Conservation (phyloP, 2,888 invertebrate species). For the Leucoma salicis region DNA sequence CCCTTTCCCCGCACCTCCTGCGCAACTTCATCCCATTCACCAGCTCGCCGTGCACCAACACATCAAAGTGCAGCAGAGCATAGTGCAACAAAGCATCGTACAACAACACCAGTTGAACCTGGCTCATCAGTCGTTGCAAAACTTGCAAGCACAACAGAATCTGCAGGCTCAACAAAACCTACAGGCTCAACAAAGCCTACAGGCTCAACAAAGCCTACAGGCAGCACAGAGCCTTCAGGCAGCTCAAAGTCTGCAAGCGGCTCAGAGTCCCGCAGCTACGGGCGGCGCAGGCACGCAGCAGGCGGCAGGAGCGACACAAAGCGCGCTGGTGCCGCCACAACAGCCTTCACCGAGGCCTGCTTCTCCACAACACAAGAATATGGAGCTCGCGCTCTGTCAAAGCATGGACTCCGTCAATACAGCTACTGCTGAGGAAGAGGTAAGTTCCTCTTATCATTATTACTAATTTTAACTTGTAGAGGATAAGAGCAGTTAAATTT, state of each 20-base stretch:
- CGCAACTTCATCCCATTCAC: constrained; percentile 70
- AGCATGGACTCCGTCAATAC: constrained; percentile 99
- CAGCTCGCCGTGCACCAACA: constrained; percentile 76
- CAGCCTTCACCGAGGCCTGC: constrained; percentile 68
- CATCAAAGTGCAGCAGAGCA: constrained; percentile 76
- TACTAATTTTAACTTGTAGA: not conserved
- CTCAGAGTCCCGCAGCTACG: constrained; percentile 64
- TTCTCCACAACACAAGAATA: constrained; percentile 74
- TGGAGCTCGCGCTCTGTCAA: constrained; percentile 92
- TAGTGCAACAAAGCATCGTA: constrained; percentile 76
- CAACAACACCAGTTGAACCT: constrained; percentile 76
- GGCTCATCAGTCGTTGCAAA: constrained; percentile 71
- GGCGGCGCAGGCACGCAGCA: constrained; percentile 66
- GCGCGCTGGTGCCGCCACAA: constrained; percentile 74
- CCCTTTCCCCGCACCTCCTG: constrained; percentile 79
- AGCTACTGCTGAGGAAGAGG: constrained; percentile 98
- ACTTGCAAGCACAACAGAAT: constrained; percentile 62
- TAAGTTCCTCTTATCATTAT: constrained; percentile 66
- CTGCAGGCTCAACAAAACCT: constrained; percentile 56
- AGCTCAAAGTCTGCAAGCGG: constrained; percentile 50
- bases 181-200: constrained; percentile 62
- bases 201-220: constrained; percentile 51
- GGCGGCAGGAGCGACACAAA: constrained; percentile 62
- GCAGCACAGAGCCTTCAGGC: constrained; percentile 54
- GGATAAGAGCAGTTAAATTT: not conserved